phyloP scores from a whole-genome alignment of 35 echinoderm and acorn worm genomes.

The Apostichopus japonicus region DNA sequence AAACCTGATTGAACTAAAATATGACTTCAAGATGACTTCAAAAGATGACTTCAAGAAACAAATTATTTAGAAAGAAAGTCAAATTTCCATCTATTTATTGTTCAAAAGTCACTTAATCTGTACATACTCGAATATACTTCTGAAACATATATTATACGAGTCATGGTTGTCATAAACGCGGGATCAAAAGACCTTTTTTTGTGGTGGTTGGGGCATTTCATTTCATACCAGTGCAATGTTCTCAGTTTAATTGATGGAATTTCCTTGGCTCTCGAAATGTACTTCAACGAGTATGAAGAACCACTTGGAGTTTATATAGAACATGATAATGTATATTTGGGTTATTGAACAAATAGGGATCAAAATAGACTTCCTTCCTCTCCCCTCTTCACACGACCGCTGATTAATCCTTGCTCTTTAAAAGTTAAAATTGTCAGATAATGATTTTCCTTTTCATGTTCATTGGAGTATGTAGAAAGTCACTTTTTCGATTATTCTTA shows the following conservation, averaged over 20 bases:
- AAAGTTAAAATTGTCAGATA: background rate
- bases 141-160: too few species aligned
- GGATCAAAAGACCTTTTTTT: too few species aligned
- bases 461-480: background rate
- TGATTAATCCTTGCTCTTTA: background rate
- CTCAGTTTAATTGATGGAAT: background rate
- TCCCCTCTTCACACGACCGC: background rate
- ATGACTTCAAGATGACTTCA: too few species aligned
- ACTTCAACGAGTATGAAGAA: background rate
- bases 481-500: background rate
- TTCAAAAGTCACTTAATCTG: too few species aligned
- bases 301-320: background rate
- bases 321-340: conserved; percentile 22
- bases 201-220: too few species aligned
- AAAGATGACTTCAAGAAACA: too few species aligned
- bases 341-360: conserved; percentile 39
- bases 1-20: too few species aligned
- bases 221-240: background rate
- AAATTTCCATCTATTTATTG: too few species aligned
- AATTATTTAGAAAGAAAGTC: too few species aligned
- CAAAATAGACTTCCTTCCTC: conserved; percentile 15
- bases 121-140: too few species aligned
- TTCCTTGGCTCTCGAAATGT: background rate
- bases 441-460: background rate
- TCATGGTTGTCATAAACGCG: too few species aligned